Evolutionary conservation across 2,888 invertebrate genomes (phyloP), one percentile per base, ranked within the genome.

Genomic region (Allacma fusca): DNA sequence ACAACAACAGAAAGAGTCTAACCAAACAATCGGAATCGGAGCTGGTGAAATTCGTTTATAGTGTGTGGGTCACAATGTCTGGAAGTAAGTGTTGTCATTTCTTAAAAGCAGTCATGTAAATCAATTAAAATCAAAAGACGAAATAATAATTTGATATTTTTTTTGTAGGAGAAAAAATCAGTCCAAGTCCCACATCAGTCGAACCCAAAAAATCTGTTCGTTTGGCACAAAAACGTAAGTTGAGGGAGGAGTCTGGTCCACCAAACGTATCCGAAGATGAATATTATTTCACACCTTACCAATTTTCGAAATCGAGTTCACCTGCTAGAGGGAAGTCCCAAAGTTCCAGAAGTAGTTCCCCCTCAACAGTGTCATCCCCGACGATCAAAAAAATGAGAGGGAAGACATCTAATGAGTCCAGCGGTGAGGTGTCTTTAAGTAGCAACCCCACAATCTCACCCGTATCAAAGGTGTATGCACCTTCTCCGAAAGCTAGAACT

Each of bases 161-260:
- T 65, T 65, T 43, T 70, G n/a, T n/a, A 73, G 73, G 73, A 21
- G 73, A 73, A 13, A 73, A 73, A 23, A 73, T 73, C 4, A 40
- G 1, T 59, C n/a, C 59, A 9, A 68, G 68, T 59, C 70, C 76
- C 19, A 50, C 62, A 7, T 50, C 50, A 23, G 13, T 44, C 16
- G 76, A 76, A 29, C 79, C 79, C 1, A 79, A 79, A 68, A 79
- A 79, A 29, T 79, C 79, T 4, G 74, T 76, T 26, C 59, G 79
- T 19, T 57, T 79, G 12, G 79, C 79, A 12, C 73, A 79, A 62
- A 79, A 79, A 59, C 65, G 79, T 9, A 79, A 79, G 43, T 29
- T 77, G 29, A n/a, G 79, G 43, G 79, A 79, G 73, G 79, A 79
- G 26, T 28, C 43, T 21, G 73, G 74, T 21, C 23, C 69, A 16